Conservation (phyloP, 2,113 vertebrate genomes). For the Picathartes gymnocephalus region DNA sequence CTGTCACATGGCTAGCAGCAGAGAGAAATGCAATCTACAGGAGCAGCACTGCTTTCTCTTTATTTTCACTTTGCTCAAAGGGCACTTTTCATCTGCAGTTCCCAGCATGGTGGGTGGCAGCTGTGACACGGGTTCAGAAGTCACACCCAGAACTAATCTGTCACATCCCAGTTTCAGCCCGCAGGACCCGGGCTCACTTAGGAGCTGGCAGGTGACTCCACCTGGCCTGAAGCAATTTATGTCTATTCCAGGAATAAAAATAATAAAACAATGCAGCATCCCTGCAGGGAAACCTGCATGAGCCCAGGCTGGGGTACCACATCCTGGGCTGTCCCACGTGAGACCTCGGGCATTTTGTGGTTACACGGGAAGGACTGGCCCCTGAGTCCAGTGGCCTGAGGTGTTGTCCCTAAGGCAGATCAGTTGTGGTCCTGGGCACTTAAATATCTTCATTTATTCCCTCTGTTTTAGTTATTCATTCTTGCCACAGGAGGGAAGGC, state of each 20-base stretch:
- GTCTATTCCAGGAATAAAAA: not conserved
- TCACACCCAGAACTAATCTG: not conserved
- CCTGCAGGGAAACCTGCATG: not conserved
- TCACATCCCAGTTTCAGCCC: not conserved
- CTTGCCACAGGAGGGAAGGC: not conserved
- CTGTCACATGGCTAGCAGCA: slow-evolving; percentile 58
- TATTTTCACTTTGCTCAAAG: slow-evolving; percentile 42
- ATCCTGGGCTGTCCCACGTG: not conserved
- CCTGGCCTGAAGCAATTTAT: not conserved
- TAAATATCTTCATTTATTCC: not conserved
- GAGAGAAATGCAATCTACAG: slow-evolving; percentile 54
- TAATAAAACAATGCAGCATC: not conserved
- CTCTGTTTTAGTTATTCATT: not conserved
- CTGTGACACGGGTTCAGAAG: not conserved
- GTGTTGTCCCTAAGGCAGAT: not conserved
- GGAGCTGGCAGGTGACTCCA: not conserved
- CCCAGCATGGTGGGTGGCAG: slow-evolving; percentile 2
- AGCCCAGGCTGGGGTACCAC: not conserved
- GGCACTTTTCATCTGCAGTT: slow-evolving; percentile 1
- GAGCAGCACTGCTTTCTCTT: slow-evolving; percentile 24
- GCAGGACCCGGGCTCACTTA: not conserved
- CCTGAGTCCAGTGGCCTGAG: too few relatives aligned
- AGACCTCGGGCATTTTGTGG: too few relatives aligned
- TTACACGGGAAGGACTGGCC: not conserved
- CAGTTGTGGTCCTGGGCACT: not conserved